Evolutionary conservation across 2,113 vertebrate genomes (phyloP), one percentile per base, ranked within the genome.

Genomic region (Prionailurus viverrinus): DNA sequence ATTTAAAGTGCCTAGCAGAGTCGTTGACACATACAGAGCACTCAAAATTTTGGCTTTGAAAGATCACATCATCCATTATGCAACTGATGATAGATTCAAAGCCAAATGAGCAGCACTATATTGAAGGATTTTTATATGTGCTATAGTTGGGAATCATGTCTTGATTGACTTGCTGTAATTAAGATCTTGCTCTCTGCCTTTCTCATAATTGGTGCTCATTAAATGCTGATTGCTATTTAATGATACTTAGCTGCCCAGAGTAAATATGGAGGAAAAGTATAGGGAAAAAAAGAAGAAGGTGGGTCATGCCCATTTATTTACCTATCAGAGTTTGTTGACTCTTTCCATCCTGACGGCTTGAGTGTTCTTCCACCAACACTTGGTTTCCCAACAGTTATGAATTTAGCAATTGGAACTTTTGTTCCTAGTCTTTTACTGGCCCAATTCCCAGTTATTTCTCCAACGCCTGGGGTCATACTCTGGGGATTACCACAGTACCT

Each of bases 301-400:
- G 4, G 4, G 2, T 53, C 11, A 6, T 73, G 39, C 51, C 18
- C 19, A 39, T 86, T 88, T 81, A 41, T 85, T 86, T 68, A n/a
- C 25, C 13, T 66, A 29, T 31, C 12, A 51, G 31, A 65, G 25
- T 82, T 58, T 76, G 31, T 58, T 73, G 31, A 65, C 83, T 95
- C 12, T 94, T 74, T 84, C 33, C 36, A 45, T 66, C 11, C 39
- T 91, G 78, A 71, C 7, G 7, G 89, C 51, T 92, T 74, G 13
- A 87, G 39, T 41, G 1, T 89, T 95, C 45, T 73, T 4, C 29
- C 9, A 80, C 74, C 31, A 83, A 15, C 41, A 68, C 61, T 81
- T 84, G 36, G 5, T 82, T 97, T 93, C 53, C 21, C 53, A 95
- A 33, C 10, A 89, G 14, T 79, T 93, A n/a, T n/a, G 29, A 84